Evolutionary conservation across 2,113 vertebrate genomes (phyloP).

Genomic region (Nothocercus julius): DNA sequence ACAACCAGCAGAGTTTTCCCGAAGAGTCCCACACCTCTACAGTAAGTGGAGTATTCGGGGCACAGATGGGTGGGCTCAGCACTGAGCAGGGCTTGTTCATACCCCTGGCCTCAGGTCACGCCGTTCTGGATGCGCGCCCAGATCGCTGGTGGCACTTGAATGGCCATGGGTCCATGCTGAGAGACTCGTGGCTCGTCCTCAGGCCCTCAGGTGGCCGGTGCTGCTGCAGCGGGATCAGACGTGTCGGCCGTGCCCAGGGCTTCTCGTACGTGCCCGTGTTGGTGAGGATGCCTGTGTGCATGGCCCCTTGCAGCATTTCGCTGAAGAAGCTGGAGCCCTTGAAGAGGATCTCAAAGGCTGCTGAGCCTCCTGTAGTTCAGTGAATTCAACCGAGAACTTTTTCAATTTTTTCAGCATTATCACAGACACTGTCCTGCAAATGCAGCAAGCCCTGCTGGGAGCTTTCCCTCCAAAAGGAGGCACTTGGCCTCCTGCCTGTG

Average conservation of each 20-base stretch:
- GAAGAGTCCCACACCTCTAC: not conserved
- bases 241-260: not conserved
- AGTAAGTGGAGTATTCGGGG: not conserved
- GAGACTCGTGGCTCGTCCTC: not conserved
- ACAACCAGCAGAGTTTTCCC: not conserved
- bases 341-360: not conserved
- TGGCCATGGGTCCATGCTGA: not conserved
- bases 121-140: too few relatives aligned
- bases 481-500: not conserved
- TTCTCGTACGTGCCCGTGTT: not conserved
- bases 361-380: not conserved
- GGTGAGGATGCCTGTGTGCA: not conserved
- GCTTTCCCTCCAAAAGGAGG: not conserved
- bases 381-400: not conserved
- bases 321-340: not conserved
- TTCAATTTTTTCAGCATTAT: not conserved
- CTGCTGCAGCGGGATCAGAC: not conserved
- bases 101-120: not conserved
- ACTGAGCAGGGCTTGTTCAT: not conserved
- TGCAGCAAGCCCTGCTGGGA: not conserved
- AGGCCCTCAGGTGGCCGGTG: not conserved
- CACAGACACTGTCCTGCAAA: not conserved
- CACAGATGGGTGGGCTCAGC: not conserved
- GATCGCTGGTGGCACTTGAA: not conserved
- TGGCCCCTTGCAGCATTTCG: not conserved